Evolutionary conservation across 2,888 invertebrate genomes (phyloP), one percentile per base, ranked within the genome.

Genomic region (Amorpha juglandis): DNA sequence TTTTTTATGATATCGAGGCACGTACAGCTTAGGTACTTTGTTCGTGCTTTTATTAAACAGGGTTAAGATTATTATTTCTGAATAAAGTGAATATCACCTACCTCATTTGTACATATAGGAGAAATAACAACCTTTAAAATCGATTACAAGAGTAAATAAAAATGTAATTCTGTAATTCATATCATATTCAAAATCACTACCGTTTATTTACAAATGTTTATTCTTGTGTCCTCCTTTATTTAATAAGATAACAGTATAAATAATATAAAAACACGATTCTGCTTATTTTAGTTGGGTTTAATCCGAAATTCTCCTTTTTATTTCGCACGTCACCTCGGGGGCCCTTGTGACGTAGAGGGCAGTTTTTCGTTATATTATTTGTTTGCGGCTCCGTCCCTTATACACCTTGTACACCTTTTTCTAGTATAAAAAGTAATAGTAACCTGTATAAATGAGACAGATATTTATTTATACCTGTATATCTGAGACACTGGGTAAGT

Each of bases 241-340:
- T 58, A 38, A 58, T 38, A 42, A 58, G 42, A 58, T 58, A 58
- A 38, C 58, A 42, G 58, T 58, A 58, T 19, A 19, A 21, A 19
- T 55, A 7, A 6, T 8, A 12, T 12, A 58, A 38, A 58, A 42
- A 42, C 16, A 50, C 27, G 16, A n/a, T 48, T 14, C 7, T n/a
- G n/a, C 48, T 16, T 8, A 8, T 48, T 6, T 14, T 16, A 48
- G 16, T 48, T 16, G n/a, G n/a, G 48, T 6, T 16, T 16, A 7
- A 42, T 42, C 7, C 42, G 2, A 42, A 42, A 42, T 42, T 42
- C 6, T 27, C 4, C 27, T 42, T 42, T 42, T 42, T 7, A 42
- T 9, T 6, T 42, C 42, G 14, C 45, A 3, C 0, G 19, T 21
- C 0, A 50, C 50, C 16, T 16, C n/a, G n/a, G n/a, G n/a, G n/a